Percentiles rank a stretch among this genome's conserved stretches.
phyloP scores from a whole-genome alignment of 2,113 vertebrate genomes.

The Pangasianodon hypophthalmus region DNA sequence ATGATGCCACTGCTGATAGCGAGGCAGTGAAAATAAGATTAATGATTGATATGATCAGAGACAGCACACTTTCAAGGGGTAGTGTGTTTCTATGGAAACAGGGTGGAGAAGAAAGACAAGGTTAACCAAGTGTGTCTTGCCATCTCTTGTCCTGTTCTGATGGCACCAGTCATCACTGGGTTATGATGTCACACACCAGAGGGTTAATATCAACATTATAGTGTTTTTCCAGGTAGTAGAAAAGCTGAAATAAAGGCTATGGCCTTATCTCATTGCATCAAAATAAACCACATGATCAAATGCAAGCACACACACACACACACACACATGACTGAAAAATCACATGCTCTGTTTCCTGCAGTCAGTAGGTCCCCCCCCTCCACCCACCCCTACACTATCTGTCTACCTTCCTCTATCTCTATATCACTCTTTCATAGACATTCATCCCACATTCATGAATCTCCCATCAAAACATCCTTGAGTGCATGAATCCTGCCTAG shows the following conservation, averaged over 20 bases:
- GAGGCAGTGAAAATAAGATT: slow-evolving; percentile 33
- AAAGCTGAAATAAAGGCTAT: slow-evolving; percentile 57
- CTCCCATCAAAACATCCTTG: slow-evolving; percentile 59
- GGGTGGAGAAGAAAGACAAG: slow-evolving; percentile 6
- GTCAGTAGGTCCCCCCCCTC: slow-evolving; percentile 56
- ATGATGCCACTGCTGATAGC: slow-evolving; percentile 27
- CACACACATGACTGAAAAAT: slow-evolving; percentile 72
- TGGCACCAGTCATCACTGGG: slow-evolving; percentile 53
- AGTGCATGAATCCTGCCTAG: slow-evolving; percentile 52
- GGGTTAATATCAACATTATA: slow-evolving; percentile 57
- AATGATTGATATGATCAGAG: slow-evolving; percentile 55
- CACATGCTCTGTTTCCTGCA: slow-evolving; percentile 75
- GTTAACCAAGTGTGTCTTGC: slow-evolving; percentile 27
- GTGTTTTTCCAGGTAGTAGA: slow-evolving; percentile 39
- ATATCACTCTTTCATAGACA: slow-evolving; percentile 17
- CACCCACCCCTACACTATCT: slow-evolving; percentile 52
- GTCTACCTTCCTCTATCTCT: slow-evolving; percentile 50
- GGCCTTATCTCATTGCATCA: slow-evolving; percentile 61
- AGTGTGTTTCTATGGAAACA: slow-evolving; percentile 60
- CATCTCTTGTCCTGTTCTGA: slow-evolving; percentile 21
- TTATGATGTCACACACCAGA: not conserved
- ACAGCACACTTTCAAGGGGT: slow-evolving; percentile 40
- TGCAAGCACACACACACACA: not conserved
- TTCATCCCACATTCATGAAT: slow-evolving; percentile 8
- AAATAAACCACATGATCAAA: slow-evolving; percentile 63